Conservation (phyloP, 2,888 invertebrate genomes). For the Nomada ferruginata region DNA sequence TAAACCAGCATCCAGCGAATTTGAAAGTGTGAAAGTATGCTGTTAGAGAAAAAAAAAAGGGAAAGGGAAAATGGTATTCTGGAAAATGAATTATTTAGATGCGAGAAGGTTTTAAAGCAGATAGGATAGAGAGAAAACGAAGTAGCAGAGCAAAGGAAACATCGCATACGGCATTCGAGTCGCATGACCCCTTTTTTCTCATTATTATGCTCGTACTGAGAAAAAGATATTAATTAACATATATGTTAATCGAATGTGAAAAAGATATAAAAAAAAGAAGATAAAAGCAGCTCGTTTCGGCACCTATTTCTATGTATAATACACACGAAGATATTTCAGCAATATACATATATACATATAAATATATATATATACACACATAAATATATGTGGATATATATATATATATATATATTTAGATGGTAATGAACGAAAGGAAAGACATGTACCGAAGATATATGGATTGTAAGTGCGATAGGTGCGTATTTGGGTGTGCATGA, state of each 20-base stretch:
- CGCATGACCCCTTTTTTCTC: constrained; percentile 42
- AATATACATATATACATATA: constrained; percentile 60
- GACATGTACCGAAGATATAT: constrained; percentile 60
- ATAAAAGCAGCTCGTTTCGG: constrained; percentile 78
- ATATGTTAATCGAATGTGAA: constrained; percentile 26
- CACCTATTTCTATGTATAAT: constrained; percentile 82
- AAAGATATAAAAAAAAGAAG: constrained; percentile 21
- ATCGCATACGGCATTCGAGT: constrained; percentile 48
- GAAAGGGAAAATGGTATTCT: constrained; percentile 12
- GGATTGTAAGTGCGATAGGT: constrained; percentile 58
- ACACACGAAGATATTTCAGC: constrained; percentile 70
- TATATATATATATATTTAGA: constrained; percentile 41
- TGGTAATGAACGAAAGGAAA: constrained; percentile 44
- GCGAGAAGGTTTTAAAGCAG: constrained; percentile 11
- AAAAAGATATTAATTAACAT: constrained; percentile 38
- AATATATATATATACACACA: constrained; percentile 41
- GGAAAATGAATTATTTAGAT: constrained; percentile 19
- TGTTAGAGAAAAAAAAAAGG: constrained; percentile 60
- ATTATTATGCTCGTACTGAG: constrained; percentile 44
- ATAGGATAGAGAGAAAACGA: constrained; percentile 4
- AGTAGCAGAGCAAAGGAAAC: constrained; percentile 12
- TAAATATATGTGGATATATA: constrained; percentile 36
- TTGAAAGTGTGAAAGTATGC: constrained; percentile 71
- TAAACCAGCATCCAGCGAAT: constrained; percentile 69
- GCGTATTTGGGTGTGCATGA: constrained; percentile 64